Evolutionary conservation across 2,797 vertebrate species (phyloP), one percentile per base, ranked within the genome.

Genomic region (Pseudopleuronectes americanus): DNA sequence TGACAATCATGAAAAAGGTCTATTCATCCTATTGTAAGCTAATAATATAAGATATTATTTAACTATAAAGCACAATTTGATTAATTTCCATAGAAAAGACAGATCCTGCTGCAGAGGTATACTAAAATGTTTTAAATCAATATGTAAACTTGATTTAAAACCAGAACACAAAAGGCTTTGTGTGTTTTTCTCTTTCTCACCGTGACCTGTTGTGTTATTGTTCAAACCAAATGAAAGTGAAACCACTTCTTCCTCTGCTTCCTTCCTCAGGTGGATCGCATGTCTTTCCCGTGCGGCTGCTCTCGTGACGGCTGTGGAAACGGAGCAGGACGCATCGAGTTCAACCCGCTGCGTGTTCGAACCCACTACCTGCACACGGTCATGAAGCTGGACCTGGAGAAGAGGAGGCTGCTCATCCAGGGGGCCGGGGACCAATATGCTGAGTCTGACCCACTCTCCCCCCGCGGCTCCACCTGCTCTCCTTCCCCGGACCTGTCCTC

Each of bases 341-440:
- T 99, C 90, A 99, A 98, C 66, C 97, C 98, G 0, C 95, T 99
- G 17, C 96, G 97, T 0, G 98, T 99, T 47, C 90, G 97, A 84
- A 97, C 98, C 53, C 97, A 99, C 91, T 99, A 97, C 92, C 95
- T 99, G 67, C 98, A 98, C 93, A 99, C 98, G 82, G 92, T 98
- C 91, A 97, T 98, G 98, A 98, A 98, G 91, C 95, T 99, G 87
- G 96, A 98, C 91, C 92, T 97, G 82, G 96, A 98, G 90, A 96
- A 94, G 90, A 96, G 96, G 75, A 93, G 92, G 22, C 90, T 96
- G 79, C 92, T 92, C 24, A 79, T 92, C 26, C 86, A 84, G 16
- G 87, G 80, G 21, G 4, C 71, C 0, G 90, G 66, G 56, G 88
- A 84, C 55, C 83, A 70, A 62, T 86, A 78, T 4, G 75, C 82